Conservation (phyloP, 2,113 vertebrate species). For the Geococcyx californianus region DNA sequence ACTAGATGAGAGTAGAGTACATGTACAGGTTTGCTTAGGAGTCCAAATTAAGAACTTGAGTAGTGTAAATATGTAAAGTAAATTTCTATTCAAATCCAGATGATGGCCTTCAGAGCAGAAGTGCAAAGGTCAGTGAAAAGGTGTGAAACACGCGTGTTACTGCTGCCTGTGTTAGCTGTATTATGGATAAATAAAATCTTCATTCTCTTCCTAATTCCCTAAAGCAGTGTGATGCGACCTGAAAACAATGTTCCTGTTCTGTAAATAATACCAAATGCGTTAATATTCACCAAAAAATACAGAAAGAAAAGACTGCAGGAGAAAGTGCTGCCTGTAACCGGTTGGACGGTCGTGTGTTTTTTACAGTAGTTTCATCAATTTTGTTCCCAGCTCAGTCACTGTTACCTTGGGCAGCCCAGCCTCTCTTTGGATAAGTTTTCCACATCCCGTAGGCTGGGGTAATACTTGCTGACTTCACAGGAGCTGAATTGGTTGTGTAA, state of each 20-base stretch:
- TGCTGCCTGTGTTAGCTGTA: not conserved
- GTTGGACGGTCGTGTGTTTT: not conserved
- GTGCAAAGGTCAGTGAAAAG: not conserved
- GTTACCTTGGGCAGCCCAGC: not conserved
- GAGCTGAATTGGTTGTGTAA: not conserved
- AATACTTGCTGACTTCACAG: slow-evolving; percentile 37
- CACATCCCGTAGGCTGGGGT: not conserved
- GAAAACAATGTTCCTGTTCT: not conserved
- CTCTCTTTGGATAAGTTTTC: slow-evolving; percentile 1
- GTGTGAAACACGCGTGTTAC: not conserved
- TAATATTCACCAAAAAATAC: not conserved
- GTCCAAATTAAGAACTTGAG: fast-evolving
- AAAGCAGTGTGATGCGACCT: not conserved
- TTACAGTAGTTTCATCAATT: not conserved
- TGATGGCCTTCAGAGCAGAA: not conserved
- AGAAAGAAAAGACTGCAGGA: not conserved
- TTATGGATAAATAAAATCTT: not conserved
- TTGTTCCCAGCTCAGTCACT: not conserved
- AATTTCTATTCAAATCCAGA: not conserved
- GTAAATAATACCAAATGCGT: not conserved
- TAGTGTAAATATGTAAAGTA: not conserved
- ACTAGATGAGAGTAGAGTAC: not conserved
- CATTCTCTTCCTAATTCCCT: not conserved
- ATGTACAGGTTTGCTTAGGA: not conserved
- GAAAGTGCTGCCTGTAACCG: not conserved